Percentiles rank a stretch among this genome's conserved stretches.
phyloP scores from a whole-genome alignment of 1,140 invertebrate genomes.

The Microplitis demolitor region DNA sequence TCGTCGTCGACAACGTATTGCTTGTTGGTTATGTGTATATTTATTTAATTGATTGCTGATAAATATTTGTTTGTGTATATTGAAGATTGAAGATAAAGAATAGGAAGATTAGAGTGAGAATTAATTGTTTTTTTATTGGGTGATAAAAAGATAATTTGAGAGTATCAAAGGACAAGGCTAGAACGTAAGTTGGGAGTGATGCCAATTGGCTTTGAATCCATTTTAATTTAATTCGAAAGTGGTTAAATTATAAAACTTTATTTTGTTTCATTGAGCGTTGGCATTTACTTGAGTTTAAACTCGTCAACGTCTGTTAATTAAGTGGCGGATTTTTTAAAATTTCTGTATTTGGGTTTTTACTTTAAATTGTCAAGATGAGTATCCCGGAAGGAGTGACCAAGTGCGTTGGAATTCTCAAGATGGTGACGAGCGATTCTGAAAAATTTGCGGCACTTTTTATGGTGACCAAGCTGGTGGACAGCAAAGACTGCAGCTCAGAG shows the following conservation, averaged over 20 bases:
- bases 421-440: constrained; percentile 82
- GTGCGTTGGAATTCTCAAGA: constrained; percentile 77
- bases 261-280: neutral
- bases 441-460: constrained; percentile 90
- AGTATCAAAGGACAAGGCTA: constrained; percentile 61
- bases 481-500: constrained; percentile 73
- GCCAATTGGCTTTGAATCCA: constrained; percentile 44
- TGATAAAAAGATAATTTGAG: neutral
- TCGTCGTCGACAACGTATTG: too few relatives aligned
- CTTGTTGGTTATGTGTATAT: too few relatives aligned
- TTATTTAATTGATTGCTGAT: too few relatives aligned
- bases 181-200: constrained; percentile 42
- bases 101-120: too few relatives aligned
- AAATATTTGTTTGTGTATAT: too few relatives aligned
- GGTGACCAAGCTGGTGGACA: constrained; percentile 85
- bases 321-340: too few relatives aligned
- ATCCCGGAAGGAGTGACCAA: constrained; percentile 81
- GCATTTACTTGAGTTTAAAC: neutral
- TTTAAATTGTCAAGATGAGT: constrained; percentile 35
- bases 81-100: too few relatives aligned
- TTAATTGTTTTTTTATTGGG: too few relatives aligned
- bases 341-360: constrained; percentile 33
- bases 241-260: neutral
- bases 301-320: neutral
- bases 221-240: neutral